A percentile compares a stretch with the other conserved stretches of the same genome.
Conservation (phyloP, 2,113 vertebrate species). For the Myiagra hebetior region DNA sequence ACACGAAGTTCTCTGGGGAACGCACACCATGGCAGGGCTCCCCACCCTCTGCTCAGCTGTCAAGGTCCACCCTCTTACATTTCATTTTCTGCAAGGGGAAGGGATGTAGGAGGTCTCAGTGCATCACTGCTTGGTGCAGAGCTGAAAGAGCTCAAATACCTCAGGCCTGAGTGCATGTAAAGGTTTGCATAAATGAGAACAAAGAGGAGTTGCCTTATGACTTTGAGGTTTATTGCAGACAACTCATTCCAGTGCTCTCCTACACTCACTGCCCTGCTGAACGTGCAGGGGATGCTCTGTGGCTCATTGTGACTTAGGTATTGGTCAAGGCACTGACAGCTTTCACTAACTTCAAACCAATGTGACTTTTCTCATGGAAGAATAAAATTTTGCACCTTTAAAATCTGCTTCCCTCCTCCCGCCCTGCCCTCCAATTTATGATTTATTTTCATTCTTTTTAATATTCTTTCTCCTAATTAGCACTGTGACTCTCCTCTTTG, state of each 20-base stretch:
- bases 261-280: neutral
- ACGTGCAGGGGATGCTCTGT: neutral
- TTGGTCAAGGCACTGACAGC: neutral
- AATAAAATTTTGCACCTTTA: neutral
- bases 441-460: neutral
- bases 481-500: neutral
- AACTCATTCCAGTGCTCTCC: neutral
- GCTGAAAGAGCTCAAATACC: neutral
- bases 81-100: neutral
- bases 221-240: neutral
- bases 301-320: neutral
- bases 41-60: neutral
- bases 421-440: neutral
- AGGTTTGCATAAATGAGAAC: neutral
- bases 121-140: neutral
- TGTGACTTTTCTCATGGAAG: neutral
- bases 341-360: neutral
- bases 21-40: neutral
- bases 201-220: neutral
- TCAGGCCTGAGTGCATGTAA: neutral
- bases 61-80: neutral
- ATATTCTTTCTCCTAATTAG: neutral
- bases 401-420: neutral
- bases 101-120: neutral
- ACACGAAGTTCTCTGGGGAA: neutral